These are phyloP conservation scores for Polymixis flavicincta DNA, from an alignment of 2,888 invertebrate genomes.

Conservation along the genomic window DNA sequence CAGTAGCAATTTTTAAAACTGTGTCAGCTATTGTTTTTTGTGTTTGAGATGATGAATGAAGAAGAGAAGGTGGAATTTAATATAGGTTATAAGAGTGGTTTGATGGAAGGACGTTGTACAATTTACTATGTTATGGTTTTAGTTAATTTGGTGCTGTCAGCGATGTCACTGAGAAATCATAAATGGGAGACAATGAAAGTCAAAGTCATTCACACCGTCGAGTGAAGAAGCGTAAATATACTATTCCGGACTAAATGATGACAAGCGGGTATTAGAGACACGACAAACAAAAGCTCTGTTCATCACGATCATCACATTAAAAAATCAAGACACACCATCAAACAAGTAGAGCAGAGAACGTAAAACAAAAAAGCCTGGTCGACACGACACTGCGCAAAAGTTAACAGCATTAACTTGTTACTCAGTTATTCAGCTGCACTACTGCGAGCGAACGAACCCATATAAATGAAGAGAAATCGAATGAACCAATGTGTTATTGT, in stretches of 20 bases:
- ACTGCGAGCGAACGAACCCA: conserved; percentile 54
- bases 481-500: conserved; percentile 59
- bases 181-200: neutral
- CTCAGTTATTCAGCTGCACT: conserved; percentile 59
- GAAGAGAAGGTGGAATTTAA: neutral
- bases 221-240: neutral
- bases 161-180: neutral
- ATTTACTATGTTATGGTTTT: neutral
- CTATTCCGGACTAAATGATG: neutral
- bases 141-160: neutral
- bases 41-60: neutral
- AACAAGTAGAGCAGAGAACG: conserved; percentile 36
- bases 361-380: conserved; percentile 48
- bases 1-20: neutral
- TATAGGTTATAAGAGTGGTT: no score
- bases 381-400: conserved; percentile 58
- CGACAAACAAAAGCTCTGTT: conserved; percentile 1
- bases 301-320: conserved; percentile 35
- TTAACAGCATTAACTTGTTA: conserved; percentile 58
- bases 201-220: neutral
- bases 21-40: no score
- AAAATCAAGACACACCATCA: conserved; percentile 55
- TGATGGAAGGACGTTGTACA: neutral
- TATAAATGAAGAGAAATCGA: conserved; percentile 58
- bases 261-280: neutral